phyloP scores from a whole-genome alignment of 2,888 invertebrate species.

The Oegoconia quadripuncta region DNA sequence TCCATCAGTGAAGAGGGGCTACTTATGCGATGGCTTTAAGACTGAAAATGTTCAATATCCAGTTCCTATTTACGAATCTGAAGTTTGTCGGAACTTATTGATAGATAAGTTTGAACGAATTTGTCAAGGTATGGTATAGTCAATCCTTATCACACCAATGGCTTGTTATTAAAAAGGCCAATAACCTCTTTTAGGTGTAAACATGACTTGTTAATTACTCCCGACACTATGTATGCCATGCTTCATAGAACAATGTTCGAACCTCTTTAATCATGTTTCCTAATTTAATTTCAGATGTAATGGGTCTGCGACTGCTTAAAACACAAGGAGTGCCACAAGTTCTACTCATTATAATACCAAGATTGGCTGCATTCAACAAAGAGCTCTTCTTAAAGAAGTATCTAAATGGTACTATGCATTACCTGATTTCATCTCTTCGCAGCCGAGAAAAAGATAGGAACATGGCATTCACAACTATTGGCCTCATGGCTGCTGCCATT shows the following conservation, averaged over 20 bases:
- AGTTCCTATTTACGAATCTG: constrained; percentile 88
- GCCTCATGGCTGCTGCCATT: constrained; percentile 93
- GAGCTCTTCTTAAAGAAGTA: constrained; percentile 88
- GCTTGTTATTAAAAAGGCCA: too few relatives aligned
- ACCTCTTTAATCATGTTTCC: background rate
- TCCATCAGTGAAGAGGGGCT: constrained; percentile 76
- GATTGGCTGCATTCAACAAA: constrained; percentile 95
- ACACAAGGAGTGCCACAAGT: constrained; percentile 92
- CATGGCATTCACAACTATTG: constrained; percentile 93
- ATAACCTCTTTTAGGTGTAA: background rate
- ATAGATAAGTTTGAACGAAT: constrained; percentile 90
- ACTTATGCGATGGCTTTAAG: constrained; percentile 68
- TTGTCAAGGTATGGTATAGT: constrained; percentile 79
- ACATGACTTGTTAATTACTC: background rate
- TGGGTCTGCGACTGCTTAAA: constrained; percentile 87
- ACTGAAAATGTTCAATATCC: constrained; percentile 75
- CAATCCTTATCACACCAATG: too few relatives aligned
- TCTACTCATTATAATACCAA: constrained; percentile 91
- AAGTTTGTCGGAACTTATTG: constrained; percentile 90
- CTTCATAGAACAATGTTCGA: too few relatives aligned
- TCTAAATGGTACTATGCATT: constrained; percentile 85
- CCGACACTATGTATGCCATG: too few relatives aligned
- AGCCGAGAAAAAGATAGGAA: constrained; percentile 92
- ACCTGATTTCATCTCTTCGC: constrained; percentile 86
- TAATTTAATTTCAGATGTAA: constrained; percentile 78